Conservation (phyloP, 2,797 vertebrate genomes). For the Glossophaga mutica region DNA sequence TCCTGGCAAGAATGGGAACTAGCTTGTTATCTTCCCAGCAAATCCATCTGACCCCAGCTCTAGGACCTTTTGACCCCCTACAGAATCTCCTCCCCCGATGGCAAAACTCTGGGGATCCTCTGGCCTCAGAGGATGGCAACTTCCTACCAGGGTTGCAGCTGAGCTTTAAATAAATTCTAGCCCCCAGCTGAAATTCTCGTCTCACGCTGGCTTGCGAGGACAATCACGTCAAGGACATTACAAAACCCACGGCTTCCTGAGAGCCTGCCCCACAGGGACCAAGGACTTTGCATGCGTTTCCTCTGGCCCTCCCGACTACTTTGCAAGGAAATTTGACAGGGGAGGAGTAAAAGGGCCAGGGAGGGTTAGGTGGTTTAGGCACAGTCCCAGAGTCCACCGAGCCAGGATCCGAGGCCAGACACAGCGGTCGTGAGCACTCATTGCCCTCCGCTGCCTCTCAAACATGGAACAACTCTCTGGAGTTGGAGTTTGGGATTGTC, state of each 20-base stretch:
- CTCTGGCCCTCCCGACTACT: not conserved
- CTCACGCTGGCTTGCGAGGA: not conserved
- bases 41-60: not conserved
- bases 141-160: not conserved
- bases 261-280: accelerated
- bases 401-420: not conserved
- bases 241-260: not conserved
- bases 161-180: not conserved
- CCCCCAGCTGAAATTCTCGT: not conserved
- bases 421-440: not conserved
- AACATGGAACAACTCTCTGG: not conserved
- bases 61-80: not conserved
- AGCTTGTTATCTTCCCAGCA: not conserved
- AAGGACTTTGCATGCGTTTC: not conserved
- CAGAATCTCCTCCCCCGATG: not conserved
- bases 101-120: not conserved
- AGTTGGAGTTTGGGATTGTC: not conserved
- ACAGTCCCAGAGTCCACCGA: not conserved
- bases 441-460: not conserved
- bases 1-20: not conserved
- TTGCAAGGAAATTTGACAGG: not conserved
- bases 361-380: not conserved
- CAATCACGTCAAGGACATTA: not conserved
- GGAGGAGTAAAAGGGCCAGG: not conserved
- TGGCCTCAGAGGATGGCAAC: not conserved